Base-by-base conservation (phyloP, 1,140 invertebrate genomes). In the Agraylea sexmaculata region DNA sequence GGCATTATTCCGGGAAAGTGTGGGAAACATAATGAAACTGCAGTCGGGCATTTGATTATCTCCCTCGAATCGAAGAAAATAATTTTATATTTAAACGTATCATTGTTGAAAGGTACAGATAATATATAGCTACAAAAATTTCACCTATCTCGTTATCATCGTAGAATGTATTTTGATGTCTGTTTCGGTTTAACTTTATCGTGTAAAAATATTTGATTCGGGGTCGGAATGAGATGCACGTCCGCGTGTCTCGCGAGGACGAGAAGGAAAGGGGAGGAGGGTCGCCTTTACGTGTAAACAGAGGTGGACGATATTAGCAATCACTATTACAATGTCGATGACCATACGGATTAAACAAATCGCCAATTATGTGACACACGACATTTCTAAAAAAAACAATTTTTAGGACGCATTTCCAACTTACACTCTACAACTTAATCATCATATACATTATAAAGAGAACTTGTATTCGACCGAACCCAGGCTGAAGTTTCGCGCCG, bases 91-190 rank as follows among this genome's bases (percentile, higher is more conserved):
- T 49, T 49, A 36, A 45, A 45, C 45, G 43, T 43, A 45, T 49
- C 41, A 49, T 45, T 38, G 34, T 45, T 45, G 46, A 49, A 43
- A 49, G 47, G 47, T 49, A 49, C 47, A 49, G 47, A 45, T n/a
- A n/a, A n/a, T n/a, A n/a, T 39, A 49, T 49, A 49, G 40, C 47
- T 49, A 49, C 47, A 48, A n/a, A n/a, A 47, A 45, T 45, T 49
- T 49, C 42, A n/a, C n/a, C n/a, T n/a, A n/a, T n/a, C n/a, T n/a
- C n/a, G n/a, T n/a, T n/a, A n/a, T n/a, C n/a, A n/a, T n/a, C n/a
- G n/a, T n/a, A n/a, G n/a, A n/a, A n/a, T n/a, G n/a, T n/a, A n/a
- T n/a, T n/a, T n/a, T n/a, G n/a, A n/a, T n/a, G n/a, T n/a, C 47
- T 49, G 45, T 49, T 17, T 38, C 29, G 44, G 40, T 39, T 49